Conservation (phyloP, 2,113 vertebrate genomes). For the Carlito syrichta region DNA sequence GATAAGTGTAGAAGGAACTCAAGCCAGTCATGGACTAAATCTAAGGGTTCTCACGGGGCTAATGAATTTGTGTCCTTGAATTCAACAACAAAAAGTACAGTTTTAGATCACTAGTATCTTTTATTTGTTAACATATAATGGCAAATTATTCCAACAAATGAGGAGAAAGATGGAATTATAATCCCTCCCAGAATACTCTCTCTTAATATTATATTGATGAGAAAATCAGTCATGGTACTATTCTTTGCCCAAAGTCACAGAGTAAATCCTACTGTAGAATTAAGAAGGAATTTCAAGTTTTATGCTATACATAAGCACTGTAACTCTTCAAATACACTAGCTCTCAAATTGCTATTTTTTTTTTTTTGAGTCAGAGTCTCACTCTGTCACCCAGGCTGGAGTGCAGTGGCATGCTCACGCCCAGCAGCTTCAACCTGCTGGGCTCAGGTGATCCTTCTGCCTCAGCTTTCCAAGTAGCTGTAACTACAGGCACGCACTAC, state of each 20-base stretch:
- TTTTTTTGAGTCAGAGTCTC: too few relatives aligned
- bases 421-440: too few relatives aligned
- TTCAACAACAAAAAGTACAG: neutral
- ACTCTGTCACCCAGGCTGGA: too few relatives aligned
- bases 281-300: neutral
- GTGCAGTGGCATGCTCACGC: too few relatives aligned
- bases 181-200: neutral
- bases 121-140: neutral
- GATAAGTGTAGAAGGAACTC: neutral
- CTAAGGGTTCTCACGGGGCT: neutral
- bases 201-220: neutral
- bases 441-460: too few relatives aligned
- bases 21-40: neutral
- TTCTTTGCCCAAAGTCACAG: neutral
- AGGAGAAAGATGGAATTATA: conserved; percentile 19
- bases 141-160: neutral
- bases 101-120: neutral
- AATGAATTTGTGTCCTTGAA: neutral
- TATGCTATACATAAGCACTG: neutral
- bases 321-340: neutral
- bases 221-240: neutral
- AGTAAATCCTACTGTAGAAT: neutral
- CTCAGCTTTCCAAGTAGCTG: too few relatives aligned
- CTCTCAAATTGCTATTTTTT: neutral
- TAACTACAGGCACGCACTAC: too few relatives aligned